Evolutionary conservation across 2,797 vertebrate genomes (phyloP).

Genomic region (Champsocephalus gunnari): DNA sequence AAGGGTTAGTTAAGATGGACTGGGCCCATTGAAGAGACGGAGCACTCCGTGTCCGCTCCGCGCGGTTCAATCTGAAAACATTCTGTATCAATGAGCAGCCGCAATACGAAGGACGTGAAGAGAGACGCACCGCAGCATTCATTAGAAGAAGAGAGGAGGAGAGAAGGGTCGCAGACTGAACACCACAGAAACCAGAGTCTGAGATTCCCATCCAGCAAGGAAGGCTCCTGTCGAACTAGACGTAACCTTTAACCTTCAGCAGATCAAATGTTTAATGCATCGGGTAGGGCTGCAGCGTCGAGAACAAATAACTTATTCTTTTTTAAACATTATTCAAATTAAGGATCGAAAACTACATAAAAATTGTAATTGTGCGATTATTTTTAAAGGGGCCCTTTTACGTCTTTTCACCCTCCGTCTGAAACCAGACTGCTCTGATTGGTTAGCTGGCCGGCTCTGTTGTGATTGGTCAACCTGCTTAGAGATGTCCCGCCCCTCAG

Average conservation of each 20-base stretch:
- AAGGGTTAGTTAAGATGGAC: constrained; percentile 81
- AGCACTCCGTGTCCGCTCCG: constrained; percentile 52
- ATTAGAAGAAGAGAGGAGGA: constrained; percentile 32
- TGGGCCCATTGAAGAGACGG: constrained; percentile 76
- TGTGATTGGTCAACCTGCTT: no score
- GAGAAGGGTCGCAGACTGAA: constrained; percentile 38
- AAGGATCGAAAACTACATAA: no score
- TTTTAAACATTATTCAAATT: no score
- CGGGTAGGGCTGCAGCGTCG: no score
- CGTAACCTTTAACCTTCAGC: constrained; percentile 48
- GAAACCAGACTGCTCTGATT: no score
- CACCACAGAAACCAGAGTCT: constrained; percentile 48
- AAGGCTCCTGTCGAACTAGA: constrained; percentile 69
- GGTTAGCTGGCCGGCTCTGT: no score
- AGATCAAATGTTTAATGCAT: not conserved
- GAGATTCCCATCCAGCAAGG: constrained; percentile 64
- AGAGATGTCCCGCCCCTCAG: no score
- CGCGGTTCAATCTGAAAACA: constrained; percentile 37
- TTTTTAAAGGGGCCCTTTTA: no score
- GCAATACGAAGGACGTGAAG: constrained; percentile 18
- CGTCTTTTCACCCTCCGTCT: no score
- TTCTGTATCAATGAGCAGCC: constrained; percentile 1
- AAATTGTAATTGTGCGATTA: no score
- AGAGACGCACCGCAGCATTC: constrained; percentile 31
- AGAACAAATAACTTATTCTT: no score